phyloP scores from a whole-genome alignment of 2,113 vertebrate species.

The Fregetta grallaria region DNA sequence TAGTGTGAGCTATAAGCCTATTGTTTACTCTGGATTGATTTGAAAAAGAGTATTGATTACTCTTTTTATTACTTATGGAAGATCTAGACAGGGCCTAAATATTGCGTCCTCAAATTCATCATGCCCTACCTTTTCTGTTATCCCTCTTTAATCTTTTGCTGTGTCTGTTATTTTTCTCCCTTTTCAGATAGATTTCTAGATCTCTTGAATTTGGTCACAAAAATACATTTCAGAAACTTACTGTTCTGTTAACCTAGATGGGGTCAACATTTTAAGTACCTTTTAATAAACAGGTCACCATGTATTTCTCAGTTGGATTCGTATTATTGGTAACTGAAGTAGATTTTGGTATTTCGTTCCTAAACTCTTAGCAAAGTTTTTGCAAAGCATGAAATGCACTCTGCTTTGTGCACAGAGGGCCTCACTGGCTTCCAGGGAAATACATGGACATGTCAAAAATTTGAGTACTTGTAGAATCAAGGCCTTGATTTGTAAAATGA shows the following conservation, averaged over 20 bases:
- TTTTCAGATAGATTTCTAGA: background rate
- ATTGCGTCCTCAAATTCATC: background rate
- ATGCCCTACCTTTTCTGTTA: background rate
- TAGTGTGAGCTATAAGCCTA: background rate
- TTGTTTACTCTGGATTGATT: background rate
- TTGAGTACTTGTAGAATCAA: background rate
- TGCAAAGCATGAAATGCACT: background rate
- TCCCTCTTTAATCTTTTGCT: background rate
- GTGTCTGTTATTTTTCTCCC: background rate
- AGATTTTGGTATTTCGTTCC: background rate
- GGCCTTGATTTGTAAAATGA: conserved; percentile 2
- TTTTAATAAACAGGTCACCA: background rate
- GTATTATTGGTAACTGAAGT: background rate
- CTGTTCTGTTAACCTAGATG: background rate
- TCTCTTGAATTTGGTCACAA: background rate
- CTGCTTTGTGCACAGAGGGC: background rate
- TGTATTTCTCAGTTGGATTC: background rate
- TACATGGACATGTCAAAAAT: background rate
- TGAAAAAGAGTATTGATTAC: background rate
- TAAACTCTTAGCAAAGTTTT: background rate
- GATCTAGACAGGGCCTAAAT: background rate
- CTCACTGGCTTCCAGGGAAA: background rate
- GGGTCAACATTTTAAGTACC: background rate
- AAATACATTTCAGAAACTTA: background rate
- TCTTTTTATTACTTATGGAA: background rate